A percentile compares a stretch with the other conserved stretches of the same genome.
Evolutionary conservation across 2,888 invertebrate genomes (phyloP).

Genomic region (Chelonus formosanus): DNA sequence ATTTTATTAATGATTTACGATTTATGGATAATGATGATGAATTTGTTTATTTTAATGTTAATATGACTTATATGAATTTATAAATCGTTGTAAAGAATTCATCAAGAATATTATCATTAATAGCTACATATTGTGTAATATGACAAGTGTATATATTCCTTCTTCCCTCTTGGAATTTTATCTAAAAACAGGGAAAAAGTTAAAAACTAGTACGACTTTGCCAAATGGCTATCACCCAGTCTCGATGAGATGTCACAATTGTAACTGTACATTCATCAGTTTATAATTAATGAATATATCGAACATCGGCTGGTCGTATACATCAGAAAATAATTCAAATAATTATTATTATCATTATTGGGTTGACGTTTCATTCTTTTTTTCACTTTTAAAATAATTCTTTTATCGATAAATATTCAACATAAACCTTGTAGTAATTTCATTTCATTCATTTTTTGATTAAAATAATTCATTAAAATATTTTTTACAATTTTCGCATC

Average conservation of each 20-base stretch:
- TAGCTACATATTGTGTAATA: neutral
- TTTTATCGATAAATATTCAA: neutral
- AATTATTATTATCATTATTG: constrained; percentile 10
- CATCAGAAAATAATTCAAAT: constrained; percentile 25
- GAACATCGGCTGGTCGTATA: constrained; percentile 41
- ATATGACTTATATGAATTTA: constrained; percentile 16
- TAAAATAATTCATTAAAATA: too few relatives aligned
- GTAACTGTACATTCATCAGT: constrained; percentile 25
- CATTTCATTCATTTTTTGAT: too few relatives aligned
- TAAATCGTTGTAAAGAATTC: constrained; percentile 25
- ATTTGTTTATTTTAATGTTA: neutral
- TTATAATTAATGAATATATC: constrained; percentile 34
- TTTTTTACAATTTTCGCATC: too few relatives aligned
- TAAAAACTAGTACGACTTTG: constrained; percentile 25
- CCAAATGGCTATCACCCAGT: constrained; percentile 34
- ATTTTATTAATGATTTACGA: neutral
- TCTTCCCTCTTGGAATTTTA: constrained; percentile 3
- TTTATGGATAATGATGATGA: too few relatives aligned
- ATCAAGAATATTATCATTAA: constrained; percentile 10
- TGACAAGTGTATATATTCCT: neutral
- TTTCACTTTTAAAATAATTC: constrained; percentile 34
- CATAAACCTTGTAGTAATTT: too few relatives aligned
- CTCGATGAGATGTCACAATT: constrained; percentile 24
- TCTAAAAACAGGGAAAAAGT: constrained; percentile 9
- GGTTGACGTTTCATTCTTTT: constrained; percentile 12